Base-by-base conservation (phyloP, 2,797 vertebrate species). In the Labeo calbasu region DNA sequence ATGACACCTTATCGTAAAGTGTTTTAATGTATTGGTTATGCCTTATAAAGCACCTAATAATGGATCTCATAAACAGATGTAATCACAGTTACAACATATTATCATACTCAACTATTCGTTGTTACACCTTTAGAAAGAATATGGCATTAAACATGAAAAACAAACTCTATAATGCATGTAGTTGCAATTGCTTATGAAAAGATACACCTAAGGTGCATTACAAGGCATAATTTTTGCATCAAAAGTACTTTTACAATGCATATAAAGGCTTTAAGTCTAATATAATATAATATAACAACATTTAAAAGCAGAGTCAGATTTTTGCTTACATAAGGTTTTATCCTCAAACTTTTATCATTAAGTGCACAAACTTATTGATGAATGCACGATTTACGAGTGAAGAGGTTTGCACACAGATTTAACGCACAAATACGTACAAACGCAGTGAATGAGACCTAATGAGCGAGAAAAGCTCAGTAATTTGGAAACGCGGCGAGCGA, bases 391-490 rank as follows among this genome's bases (percentile, higher is more conserved):
- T 46, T 61, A 15, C 4, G 2, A 46, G 5, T 46, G 8, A 46
- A 61, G 55, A 76, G 73, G 53, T 57, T 57, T 57, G 32, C 15
- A 32, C 14, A 10, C 28, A 36, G n/a, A 21, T 57, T 28, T 77
- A 32, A 32, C 23, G 43, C 77, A 79, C 48, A 28, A 63, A 79
- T 50, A 66, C 12, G 7, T 51, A 66, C 4, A 1, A 28, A 79
- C 10, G 1, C 6, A 78, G 57, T 28, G 11, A 61, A 78, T 65
- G 40, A 19, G 25, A 25, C 15, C 57, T 46, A 78, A 48, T 63
- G 17, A 78, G 55, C 6, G n/a, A 40, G 43, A 79, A 79, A 79
- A 78, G 53, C 32, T 77, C 9, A 19, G 57, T 59, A 10, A 72
- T 73, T 82, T 82, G 10, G 11, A 66, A 65, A 79, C 14, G 25